Evolutionary conservation across 2,888 invertebrate genomes (phyloP), one percentile per base, ranked within the genome.

Genomic region (Agrotis ipsilon): DNA sequence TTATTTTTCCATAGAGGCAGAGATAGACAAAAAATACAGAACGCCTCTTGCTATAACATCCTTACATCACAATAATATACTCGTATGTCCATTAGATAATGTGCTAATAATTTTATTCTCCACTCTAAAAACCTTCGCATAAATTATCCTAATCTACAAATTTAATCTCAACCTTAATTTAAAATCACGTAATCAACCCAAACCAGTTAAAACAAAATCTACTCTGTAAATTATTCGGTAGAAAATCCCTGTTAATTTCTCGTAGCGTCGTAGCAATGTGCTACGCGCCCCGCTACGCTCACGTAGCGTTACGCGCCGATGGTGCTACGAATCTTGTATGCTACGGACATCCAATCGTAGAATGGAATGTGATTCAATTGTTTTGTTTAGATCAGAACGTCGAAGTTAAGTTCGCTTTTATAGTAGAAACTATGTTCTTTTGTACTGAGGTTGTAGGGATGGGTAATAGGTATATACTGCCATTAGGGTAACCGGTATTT

Each of bases 311-410:
- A 68, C 69, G 65, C 70, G 11, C 52, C 58, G 68, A 46, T 60
- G 66, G 77, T 49, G 68, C 82, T 84, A 80, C 83, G 82, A 72
- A 78, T 72, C 73, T 64, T 61, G 69, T 76, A 69, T 73, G 81
- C 81, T 80, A 81, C 68, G 70, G 61, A 78, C 71, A 72, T 83
- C 72, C 72, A 82, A 80, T 84, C 78, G 70, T 68, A 80, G 75
- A 82, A 80, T 84, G 74, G 74, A 78, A 84, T 75, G 80, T 66
- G 54, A 68, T 73, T 72, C 73, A 55, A 39, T 65, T 69, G 68
- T 71, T 39, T 70, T 75, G 71, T 78, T 72, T 75, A 69, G 21
- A 74, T 67, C 59, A 51, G 45, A 18, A 64, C 19, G 18, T 66
- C 4, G 55, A 62, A 48, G 73, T 69, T 64, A 72, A 80, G 61